Conservation (phyloP, 2,113 vertebrate genomes). For the Aldabrachelys gigantea region DNA sequence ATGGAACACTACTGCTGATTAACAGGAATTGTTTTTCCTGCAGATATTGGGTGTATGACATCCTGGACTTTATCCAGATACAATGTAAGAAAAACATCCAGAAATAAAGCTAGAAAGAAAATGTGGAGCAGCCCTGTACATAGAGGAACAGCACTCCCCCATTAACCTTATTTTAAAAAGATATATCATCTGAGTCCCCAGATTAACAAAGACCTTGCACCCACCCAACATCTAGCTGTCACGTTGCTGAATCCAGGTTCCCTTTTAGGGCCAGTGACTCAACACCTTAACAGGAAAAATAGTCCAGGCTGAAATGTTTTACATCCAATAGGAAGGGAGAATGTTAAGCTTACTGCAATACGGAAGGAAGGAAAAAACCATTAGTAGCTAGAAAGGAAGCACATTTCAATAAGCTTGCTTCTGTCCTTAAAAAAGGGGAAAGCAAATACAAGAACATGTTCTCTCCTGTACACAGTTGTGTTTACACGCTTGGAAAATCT, state of each 20-base stretch:
- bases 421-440: constrained; percentile 66
- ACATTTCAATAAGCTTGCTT: constrained; percentile 64
- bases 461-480: neutral
- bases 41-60: neutral
- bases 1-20: constrained; percentile 40
- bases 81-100: constrained; percentile 16
- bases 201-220: constrained; percentile 35
- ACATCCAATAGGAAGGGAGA: constrained; percentile 64
- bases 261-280: constrained; percentile 50
- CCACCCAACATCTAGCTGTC: neutral
- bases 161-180: neutral
- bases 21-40: constrained; percentile 48
- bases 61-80: constrained; percentile 48
- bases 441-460: constrained; percentile 28
- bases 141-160: neutral
- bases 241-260: neutral
- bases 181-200: neutral
- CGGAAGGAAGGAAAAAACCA: constrained; percentile 71
- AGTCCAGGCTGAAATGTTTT: constrained; percentile 48
- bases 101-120: constrained; percentile 40
- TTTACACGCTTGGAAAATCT: constrained; percentile 8
- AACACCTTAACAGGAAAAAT: constrained; percentile 56
- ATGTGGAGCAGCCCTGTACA: neutral
- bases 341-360: constrained; percentile 54
- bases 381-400: constrained; percentile 67